Evolutionary conservation across 2,888 invertebrate species (phyloP), one percentile per base, ranked within the genome.

Genomic region (Petrophora chlorosata): DNA sequence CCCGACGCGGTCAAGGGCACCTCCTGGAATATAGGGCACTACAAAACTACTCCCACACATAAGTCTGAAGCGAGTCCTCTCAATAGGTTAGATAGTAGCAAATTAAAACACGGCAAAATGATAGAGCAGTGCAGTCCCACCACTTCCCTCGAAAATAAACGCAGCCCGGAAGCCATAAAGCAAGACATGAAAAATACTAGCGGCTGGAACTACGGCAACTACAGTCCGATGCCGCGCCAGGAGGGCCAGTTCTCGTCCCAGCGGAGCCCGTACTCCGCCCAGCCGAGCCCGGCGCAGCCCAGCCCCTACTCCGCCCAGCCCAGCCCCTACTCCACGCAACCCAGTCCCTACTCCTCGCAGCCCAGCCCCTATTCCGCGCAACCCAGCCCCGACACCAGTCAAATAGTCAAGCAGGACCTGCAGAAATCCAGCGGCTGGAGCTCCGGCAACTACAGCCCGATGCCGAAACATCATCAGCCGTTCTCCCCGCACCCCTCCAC

Each of bases 41-140:
- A 85, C 49, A 89, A 87, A 73, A 82, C 84, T 13, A 88, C 88
- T 25, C 85, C 88, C 16, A 83, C 85, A 2, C 77, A 89, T 61
- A 89, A 82, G 70, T 87, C 88, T 41, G 89, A 90, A 74, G 89
- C 88, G 45, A 89, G 86, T 67, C 89, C 88, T 38, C 68, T 89
- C 30, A 89, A 79, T 67, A 85, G 85, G 65, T 69, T 85, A 74
- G 89, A 89, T 63, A 82, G 84, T 52, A 73, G 61, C 58, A 90
- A 87, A 79, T 67, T 82, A 56, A 87, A 82, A 70, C 85, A 85
- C 40, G 70, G 78, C 30, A 88, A 88, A 79, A 70, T 78, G 12
- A 76, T 84, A 57, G 89, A 89, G 65, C 89, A 88, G 65, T 90
- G 88, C 59, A 90, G 90, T 67, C 90, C 90, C 1, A 89, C 88